Evolutionary conservation across 2,888 invertebrate species (phyloP).

Genomic region (Tenthredo notha): DNA sequence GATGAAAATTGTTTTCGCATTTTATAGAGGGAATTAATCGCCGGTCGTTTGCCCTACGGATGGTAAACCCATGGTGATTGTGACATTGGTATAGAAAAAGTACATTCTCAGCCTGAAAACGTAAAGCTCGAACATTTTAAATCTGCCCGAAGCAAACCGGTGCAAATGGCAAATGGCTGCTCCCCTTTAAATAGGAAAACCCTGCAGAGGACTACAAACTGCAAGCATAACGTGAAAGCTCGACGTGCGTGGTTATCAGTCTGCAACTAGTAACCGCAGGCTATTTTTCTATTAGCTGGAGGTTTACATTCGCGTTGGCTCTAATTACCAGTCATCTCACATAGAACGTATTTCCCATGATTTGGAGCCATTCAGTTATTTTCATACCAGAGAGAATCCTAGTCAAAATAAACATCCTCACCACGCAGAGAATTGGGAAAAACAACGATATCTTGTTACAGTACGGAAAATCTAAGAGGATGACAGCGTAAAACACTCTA

Average conservation of each 20-base stretch:
- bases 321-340: conserved; percentile 58
- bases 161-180: background rate
- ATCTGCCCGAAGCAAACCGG: background rate
- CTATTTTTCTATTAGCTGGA: conserved; percentile 58
- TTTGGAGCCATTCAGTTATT: conserved; percentile 4
- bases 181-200: conserved; percentile 62
- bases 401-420: conserved; percentile 12
- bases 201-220: conserved; percentile 49
- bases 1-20: conserved; percentile 35
- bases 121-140: conserved; percentile 2
- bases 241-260: conserved; percentile 59
- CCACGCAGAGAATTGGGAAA: background rate
- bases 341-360: conserved; percentile 52
- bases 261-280: conserved; percentile 54
- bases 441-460: conserved; percentile 41
- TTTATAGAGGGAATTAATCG: conserved; percentile 22
- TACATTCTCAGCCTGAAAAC: background rate
- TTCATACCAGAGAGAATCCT: background rate
- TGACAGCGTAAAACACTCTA: conserved; percentile 69
- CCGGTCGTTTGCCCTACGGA: background rate
- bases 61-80: background rate
- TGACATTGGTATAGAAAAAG: background rate
- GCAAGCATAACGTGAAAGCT: conserved; percentile 58
- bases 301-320: conserved; percentile 54
- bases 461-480: conserved; percentile 62